phyloP scores from a whole-genome alignment of 2,888 invertebrate genomes.

The Gastrophysa polygoni region DNA sequence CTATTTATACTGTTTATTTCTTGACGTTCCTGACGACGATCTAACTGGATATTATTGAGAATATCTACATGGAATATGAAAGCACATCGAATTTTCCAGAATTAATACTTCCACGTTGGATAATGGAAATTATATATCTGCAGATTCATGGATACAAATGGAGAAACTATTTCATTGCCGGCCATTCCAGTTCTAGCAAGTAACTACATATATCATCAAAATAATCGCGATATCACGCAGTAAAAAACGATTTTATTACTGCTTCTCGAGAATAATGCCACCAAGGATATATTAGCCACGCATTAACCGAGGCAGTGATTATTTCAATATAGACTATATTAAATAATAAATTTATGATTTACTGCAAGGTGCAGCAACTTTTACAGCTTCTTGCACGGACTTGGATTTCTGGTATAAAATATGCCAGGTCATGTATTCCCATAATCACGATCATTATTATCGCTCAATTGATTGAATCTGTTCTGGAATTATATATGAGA shows the following conservation, averaged over 20 bases:
- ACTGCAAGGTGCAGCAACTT: slow-evolving; percentile 14
- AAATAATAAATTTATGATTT: slow-evolving; percentile 21
- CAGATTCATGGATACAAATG: too few species aligned
- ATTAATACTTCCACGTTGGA: too few species aligned
- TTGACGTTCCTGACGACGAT: too few species aligned
- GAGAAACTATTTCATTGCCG: too few species aligned
- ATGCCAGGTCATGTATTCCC: background rate
- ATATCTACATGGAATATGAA: too few species aligned
- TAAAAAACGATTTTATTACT: slow-evolving; percentile 8
- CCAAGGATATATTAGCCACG: slow-evolving; percentile 12
- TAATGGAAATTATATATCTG: too few species aligned
- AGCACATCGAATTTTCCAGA: too few species aligned
- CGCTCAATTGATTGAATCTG: background rate
- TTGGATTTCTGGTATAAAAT: background rate
- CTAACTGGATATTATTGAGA: too few species aligned
- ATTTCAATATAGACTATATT: slow-evolving; percentile 16
- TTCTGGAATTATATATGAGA: background rate
- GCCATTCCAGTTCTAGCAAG: background rate
- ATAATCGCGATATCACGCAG: background rate
- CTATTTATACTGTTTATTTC: too few species aligned
- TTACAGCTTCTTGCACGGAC: slow-evolving; percentile 21
- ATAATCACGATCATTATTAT: background rate
- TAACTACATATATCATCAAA: background rate
- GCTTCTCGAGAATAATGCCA: slow-evolving; percentile 8
- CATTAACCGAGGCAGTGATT: slow-evolving; percentile 14